Base-by-base conservation (phyloP, 1,140 invertebrate species). In the Macrotrachela quadricornifera region DNA sequence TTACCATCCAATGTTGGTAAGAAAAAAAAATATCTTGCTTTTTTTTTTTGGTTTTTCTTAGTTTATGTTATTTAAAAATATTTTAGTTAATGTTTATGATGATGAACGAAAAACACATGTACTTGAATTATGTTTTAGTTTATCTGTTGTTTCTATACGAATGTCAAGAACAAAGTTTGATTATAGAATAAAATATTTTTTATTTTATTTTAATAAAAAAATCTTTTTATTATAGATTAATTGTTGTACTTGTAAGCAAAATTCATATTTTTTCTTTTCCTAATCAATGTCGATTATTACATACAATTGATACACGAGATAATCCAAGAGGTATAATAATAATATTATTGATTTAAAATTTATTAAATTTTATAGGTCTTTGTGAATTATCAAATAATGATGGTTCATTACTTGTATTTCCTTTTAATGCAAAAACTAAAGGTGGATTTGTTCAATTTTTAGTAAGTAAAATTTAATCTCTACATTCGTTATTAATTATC, bases 261-360 rank as follows among this genome's bases (percentile, higher is more conserved):
- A 79, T 90, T 37, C 81, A 86, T 65, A 79, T 87, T 1, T 84
- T 83, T 68, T 77, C 79, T 3, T 83, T 83, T 68, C 81, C 81
- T 8, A 67, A 75, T 41, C 76, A 78, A 46, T 75, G 75, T 6
- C 67, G 76, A 61, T 75, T 77, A 60, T 67, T 83, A 42, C 75
- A 79, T 55, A 79, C 78, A 0, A 68, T 86, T 54, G 79, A 83
- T 61, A 87, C 84, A 1, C 74, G 80, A 63, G 74, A 79, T 52
- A 83, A 85, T 69, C 77, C 78, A 1, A 74, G 61, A 65, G 68
- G 68, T 67, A 30, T 4, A 30, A 30, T 30, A n/a, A 2, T 30
- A 30, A 2, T 30, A 30, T 30, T 30, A 30, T 30, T 30, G 2
- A 30, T 4, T 30, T 2, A 30, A 30, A 30, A 30, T 4, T 30